A percentile compares a stretch with the other conserved stretches of the same genome.
Conservation (phyloP, 2,113 vertebrate species). For the Agelaius phoeniceus region DNA sequence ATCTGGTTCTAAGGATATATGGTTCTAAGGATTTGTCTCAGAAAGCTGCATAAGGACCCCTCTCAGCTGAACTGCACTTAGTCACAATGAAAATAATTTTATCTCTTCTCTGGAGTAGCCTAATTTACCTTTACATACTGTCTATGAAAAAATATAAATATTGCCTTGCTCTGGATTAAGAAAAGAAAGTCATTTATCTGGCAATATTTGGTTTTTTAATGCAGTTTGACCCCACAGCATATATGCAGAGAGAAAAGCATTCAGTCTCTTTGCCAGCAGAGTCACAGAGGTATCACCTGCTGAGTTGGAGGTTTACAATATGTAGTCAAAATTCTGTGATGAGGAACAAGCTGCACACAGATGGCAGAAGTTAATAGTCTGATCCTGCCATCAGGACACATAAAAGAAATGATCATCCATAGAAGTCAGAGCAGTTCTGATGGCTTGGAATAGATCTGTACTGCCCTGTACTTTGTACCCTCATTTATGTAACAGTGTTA, state of each 20-base stretch:
- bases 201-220: not conserved
- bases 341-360: not conserved
- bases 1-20: not conserved
- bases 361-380: conserved; percentile 26
- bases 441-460: not conserved
- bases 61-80: not conserved
- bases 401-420: not conserved
- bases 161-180: not conserved
- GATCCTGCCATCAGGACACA: not conserved
- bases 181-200: not conserved
- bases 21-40: not conserved
- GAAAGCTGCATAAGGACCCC: not conserved
- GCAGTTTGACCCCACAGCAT: not conserved
- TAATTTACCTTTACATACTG: not conserved
- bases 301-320: not conserved
- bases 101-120: not conserved
- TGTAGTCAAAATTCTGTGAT: not conserved
- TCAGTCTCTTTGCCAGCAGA: not conserved
- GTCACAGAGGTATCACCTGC: not conserved
- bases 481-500: not conserved
- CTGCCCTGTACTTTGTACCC: not conserved
- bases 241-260: not conserved
- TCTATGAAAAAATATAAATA: not conserved
- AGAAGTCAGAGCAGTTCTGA: not conserved
- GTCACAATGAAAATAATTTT: not conserved